These are phyloP conservation scores for Drosophila atroscutellata DNA, from an alignment of 2,888 invertebrate species.

Conservation along the genomic window DNA sequence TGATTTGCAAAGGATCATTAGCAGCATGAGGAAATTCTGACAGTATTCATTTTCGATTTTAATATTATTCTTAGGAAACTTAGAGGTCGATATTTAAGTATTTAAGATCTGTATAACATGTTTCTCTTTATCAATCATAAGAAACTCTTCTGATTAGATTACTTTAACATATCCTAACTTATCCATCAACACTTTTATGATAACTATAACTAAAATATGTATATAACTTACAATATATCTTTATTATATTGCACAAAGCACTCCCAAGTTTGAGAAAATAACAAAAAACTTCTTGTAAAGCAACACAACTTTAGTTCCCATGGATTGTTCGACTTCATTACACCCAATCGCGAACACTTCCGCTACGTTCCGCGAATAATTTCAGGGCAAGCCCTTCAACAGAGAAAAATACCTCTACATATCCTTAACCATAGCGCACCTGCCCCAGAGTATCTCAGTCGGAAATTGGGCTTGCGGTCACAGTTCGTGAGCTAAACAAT, in stretches of 20 bases:
- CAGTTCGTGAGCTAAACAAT: slow-evolving; percentile 73
- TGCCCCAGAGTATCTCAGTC: slow-evolving; percentile 56
- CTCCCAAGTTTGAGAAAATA: not conserved
- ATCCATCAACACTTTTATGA: not conserved
- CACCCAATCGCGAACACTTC: slow-evolving; percentile 50
- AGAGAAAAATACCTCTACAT: not conserved
- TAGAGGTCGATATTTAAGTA: not conserved
- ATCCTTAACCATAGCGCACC: slow-evolving; percentile 65
- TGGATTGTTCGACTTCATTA: slow-evolving; percentile 27
- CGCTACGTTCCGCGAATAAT: slow-evolving; percentile 25
- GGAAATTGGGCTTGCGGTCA: slow-evolving; percentile 64
- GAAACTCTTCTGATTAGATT: not conserved
- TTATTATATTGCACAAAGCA: not conserved
- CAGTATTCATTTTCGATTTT: not conserved
- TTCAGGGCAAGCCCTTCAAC: slow-evolving; percentile 26
- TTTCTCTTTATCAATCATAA: not conserved
- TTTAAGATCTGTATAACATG: not conserved
- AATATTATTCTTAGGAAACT: not conserved
- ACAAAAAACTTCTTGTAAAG: not conserved
- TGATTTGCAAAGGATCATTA: not conserved
- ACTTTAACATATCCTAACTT: not conserved
- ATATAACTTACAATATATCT: not conserved
- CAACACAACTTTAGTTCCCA: slow-evolving; percentile 32
- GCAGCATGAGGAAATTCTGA: not conserved
- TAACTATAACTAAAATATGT: no score